Evolutionary conservation across 2,888 invertebrate species (phyloP).

Genomic region (Leucoma salicis): DNA sequence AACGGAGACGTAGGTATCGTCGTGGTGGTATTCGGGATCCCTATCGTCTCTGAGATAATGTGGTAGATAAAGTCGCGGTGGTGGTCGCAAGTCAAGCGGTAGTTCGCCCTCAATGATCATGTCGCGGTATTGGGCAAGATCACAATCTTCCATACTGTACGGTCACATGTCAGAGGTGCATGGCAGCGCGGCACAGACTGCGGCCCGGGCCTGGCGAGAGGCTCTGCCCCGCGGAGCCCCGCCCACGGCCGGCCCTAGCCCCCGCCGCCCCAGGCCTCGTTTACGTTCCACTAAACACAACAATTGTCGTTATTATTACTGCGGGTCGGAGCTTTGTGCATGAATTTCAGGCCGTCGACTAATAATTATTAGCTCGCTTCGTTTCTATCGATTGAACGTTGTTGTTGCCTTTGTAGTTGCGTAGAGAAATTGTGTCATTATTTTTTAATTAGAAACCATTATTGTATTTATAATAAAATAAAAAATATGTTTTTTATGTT

Average conservation of each 20-base stretch:
- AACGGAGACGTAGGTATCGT: conserved; percentile 75
- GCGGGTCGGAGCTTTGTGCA: conserved; percentile 81
- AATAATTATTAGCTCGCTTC: conserved; percentile 77
- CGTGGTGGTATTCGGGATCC: conserved; percentile 61
- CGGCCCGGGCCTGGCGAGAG: conserved; percentile 53
- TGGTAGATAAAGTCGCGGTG: conserved; percentile 67
- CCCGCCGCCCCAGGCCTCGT: conserved; percentile 53
- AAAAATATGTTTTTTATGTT: too few species aligned
- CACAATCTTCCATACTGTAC: conserved; percentile 76
- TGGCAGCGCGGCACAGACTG: conserved; percentile 70
- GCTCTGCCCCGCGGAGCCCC: conserved; percentile 53
- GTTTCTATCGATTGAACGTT: conserved; percentile 74
- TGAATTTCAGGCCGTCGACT: conserved; percentile 81
- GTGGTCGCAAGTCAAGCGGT: conserved; percentile 71
- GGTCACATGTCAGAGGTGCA: conserved; percentile 76
- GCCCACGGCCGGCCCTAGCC: conserved; percentile 38
- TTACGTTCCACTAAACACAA: conserved; percentile 82
- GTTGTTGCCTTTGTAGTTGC: too few species aligned
- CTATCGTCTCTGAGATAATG: conserved; percentile 69
- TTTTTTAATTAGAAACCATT: too few species aligned
- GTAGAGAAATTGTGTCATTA: too few species aligned
- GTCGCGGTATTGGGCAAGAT: conserved; percentile 75
- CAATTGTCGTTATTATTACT: conserved; percentile 82
- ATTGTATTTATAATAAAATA: too few species aligned
- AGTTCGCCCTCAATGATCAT: conserved; percentile 75